phyloP scores from a whole-genome alignment of 1,140 invertebrate species.

The Plectrocnemia conspersa region DNA sequence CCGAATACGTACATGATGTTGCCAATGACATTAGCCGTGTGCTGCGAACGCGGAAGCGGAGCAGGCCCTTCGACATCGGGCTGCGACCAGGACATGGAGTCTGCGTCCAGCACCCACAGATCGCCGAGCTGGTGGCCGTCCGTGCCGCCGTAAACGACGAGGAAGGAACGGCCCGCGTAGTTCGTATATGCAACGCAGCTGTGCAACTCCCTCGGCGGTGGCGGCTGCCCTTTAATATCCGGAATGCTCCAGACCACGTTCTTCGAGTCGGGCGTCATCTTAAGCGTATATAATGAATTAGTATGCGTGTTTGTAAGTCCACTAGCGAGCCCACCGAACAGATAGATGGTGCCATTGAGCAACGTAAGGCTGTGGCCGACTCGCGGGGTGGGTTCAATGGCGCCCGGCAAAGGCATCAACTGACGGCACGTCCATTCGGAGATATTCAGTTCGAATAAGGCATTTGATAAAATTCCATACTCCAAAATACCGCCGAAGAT shows the following conservation, averaged over 20 bases:
- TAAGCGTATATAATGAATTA: conserved; percentile 95
- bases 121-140: conserved; percentile 93
- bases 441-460: conserved; percentile 93
- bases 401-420: conserved; percentile 79
- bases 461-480: conserved; percentile 99
- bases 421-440: conserved; percentile 98
- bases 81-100: conserved; percentile 86
- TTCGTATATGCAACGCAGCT: conserved; percentile 89
- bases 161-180: conserved; percentile 71
- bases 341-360: conserved; percentile 87
- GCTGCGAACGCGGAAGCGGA: conserved; percentile 92
- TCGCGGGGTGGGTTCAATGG: conserved; percentile 83
- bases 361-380: conserved; percentile 97
- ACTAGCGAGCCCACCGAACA: conserved; percentile 97
- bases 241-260: conserved; percentile 87
- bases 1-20: conserved; percentile 98
- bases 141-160: conserved; percentile 99
- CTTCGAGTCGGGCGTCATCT: conserved; percentile 71
- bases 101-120: conserved; percentile 90
- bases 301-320: conserved; percentile 95
- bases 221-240: conserved; percentile 73
- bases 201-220: conserved; percentile 94
- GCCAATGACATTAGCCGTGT: conserved; percentile 92
- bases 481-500: conserved; percentile 99
- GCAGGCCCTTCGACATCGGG: conserved; percentile 79